A percentile compares a stretch with the other conserved stretches of the same genome.
phyloP scores from a whole-genome alignment of 2,113 vertebrate genomes.

The Anseranas semipalmata region DNA sequence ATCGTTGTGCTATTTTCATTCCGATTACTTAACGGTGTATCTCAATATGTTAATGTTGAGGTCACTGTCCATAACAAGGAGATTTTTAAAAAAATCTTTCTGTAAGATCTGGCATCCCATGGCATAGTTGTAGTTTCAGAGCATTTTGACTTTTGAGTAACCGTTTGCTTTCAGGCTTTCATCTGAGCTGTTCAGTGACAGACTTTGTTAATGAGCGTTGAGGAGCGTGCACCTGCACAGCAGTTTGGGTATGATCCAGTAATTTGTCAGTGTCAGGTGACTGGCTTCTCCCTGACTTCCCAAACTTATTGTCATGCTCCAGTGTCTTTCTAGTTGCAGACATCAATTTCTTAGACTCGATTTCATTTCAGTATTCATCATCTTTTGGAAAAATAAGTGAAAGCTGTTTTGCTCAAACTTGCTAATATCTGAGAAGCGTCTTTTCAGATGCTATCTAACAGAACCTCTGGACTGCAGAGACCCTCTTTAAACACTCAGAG shows the following conservation, averaged over 20 bases:
- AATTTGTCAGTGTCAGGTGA: not conserved
- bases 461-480: not conserved
- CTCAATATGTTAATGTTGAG: not conserved
- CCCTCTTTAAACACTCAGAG: not conserved
- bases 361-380: not conserved
- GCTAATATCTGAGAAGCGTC: not conserved
- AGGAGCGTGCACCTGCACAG: not conserved
- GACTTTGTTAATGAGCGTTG: not conserved
- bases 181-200: not conserved
- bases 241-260: not conserved
- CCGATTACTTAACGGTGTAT: not conserved
- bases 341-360: not conserved
- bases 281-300: not conserved
- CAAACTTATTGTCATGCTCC: not conserved
- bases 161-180: not conserved
- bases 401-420: not conserved
- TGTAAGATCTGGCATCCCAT: not conserved
- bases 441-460: not conserved
- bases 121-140: not conserved
- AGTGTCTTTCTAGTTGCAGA: not conserved
- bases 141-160: not conserved
- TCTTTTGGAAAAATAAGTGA: not conserved
- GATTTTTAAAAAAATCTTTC: not conserved
- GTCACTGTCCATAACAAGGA: not conserved
- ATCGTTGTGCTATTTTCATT: not conserved